Conservation (phyloP, 2,888 invertebrate genomes). For the Folsomia candida region DNA sequence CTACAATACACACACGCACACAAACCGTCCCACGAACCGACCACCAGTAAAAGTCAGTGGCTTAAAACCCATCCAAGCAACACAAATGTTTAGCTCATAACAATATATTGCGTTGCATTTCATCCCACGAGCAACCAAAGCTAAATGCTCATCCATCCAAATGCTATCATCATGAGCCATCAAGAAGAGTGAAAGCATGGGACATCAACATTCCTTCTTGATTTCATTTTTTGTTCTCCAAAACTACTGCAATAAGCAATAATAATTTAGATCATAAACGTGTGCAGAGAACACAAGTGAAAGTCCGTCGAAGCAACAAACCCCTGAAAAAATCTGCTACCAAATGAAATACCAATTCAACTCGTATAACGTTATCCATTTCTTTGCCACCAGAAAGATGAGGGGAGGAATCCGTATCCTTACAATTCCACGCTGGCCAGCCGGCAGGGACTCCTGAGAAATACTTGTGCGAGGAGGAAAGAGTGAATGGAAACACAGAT, state of each 20-base stretch:
- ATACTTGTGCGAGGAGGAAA: not conserved
- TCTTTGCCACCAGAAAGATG: not conserved
- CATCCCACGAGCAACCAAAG: not conserved
- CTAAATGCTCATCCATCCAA: slow-evolving; percentile 8
- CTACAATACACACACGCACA: not conserved
- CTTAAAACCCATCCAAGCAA: not conserved
- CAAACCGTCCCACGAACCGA: no score
- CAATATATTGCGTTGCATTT: not conserved
- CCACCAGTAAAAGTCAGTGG: not conserved
- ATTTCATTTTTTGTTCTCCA: slow-evolving; percentile 16
- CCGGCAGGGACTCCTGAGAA: no score
- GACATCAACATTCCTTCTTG: slow-evolving; percentile 11
- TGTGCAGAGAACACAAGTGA: not conserved
- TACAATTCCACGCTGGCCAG: not conserved
- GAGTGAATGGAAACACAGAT: slow-evolving; percentile 9
- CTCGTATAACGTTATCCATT: not conserved
- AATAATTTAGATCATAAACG: slow-evolving; percentile 17
- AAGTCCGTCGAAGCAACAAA: not conserved
- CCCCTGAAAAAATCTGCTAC: not conserved
- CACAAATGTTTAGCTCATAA: not conserved
- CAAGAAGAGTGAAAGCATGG: no score
- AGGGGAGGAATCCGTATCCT: not conserved
- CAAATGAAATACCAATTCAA: no score
- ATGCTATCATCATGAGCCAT: not conserved
- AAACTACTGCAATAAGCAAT: slow-evolving; percentile 18